Percentiles rank a stretch among this genome's conserved stretches.
phyloP scores from a whole-genome alignment of 2,113 vertebrate species.

The Barnardius zonarius region DNA sequence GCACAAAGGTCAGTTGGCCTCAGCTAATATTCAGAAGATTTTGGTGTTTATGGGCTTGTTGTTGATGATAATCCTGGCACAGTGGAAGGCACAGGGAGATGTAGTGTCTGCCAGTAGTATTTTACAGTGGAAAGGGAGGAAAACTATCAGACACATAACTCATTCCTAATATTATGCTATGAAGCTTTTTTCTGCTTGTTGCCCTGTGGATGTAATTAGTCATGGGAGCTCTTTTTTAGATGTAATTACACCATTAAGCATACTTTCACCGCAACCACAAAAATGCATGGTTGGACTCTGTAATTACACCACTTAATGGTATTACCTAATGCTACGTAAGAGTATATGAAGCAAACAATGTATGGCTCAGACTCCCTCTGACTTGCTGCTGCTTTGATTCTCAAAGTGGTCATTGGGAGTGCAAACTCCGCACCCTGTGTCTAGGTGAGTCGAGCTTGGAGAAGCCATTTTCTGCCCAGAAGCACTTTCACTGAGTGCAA shows the following conservation, averaged over 20 bases:
- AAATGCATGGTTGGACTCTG: background rate
- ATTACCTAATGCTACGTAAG: background rate
- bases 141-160: background rate
- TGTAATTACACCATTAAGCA: slow-evolving; percentile 21
- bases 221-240: slow-evolving; percentile 11
- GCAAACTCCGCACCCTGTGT: background rate
- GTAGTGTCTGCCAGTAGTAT: background rate
- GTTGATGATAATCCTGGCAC: background rate
- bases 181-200: background rate
- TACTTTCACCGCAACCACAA: background rate
- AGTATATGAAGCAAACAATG: background rate
- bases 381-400: background rate
- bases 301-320: background rate
- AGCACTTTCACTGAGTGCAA: background rate
- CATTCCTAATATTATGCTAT: background rate
- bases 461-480: background rate
- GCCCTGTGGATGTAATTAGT: slow-evolving; percentile 32
- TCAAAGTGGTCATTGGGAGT: background rate
- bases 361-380: background rate
- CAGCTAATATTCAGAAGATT: background rate
- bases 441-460: background rate
- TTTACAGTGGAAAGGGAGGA: background rate
- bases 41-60: background rate
- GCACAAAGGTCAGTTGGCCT: background rate
- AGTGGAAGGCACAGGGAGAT: background rate